These are phyloP conservation scores for Melierax canorus DNA, from an alignment of 2,113 vertebrate genomes.

Conservation along the genomic window DNA sequence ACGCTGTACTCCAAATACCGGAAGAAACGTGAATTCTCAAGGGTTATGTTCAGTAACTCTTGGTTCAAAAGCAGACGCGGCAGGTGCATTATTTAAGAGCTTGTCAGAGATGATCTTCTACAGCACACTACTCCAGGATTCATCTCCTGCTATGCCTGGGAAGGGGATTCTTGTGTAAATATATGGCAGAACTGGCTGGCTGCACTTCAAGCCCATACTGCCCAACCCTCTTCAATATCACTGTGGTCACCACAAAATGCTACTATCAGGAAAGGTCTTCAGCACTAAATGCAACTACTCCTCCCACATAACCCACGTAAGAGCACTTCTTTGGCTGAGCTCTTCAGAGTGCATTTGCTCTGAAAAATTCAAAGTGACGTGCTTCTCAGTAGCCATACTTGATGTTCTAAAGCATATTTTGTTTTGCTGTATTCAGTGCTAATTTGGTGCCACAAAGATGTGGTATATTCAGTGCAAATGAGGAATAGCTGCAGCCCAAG, in stretches of 20 bases:
- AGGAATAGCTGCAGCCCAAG: neutral
- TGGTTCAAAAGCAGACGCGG: slow-evolving; percentile 45
- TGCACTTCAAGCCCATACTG: neutral
- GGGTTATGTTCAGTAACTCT: slow-evolving; percentile 52
- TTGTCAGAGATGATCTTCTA: slow-evolving; percentile 70
- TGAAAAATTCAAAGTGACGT: neutral
- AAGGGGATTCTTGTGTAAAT: neutral
- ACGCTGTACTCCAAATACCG: slow-evolving; percentile 18
- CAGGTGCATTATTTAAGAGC: slow-evolving; percentile 73
- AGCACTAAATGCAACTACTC: neutral
- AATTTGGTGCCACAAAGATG: neutral
- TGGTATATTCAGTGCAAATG: neutral
- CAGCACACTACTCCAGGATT: slow-evolving; percentile 2
- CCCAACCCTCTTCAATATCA: neutral
- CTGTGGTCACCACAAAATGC: neutral
- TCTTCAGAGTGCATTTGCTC: neutral
- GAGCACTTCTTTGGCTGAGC: neutral
- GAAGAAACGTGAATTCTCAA: slow-evolving; percentile 57
- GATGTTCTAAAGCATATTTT: neutral
- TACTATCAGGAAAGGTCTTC: neutral
- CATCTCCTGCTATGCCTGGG: neutral
- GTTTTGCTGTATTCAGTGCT: neutral
- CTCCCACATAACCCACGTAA: neutral
- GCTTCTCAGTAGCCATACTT: neutral
- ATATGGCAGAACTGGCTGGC: neutral